Percentiles rank a stretch among this genome's conserved stretches.
Evolutionary conservation across 2,113 vertebrate genomes (phyloP).

Genomic region (Platichthys stellatus): DNA sequence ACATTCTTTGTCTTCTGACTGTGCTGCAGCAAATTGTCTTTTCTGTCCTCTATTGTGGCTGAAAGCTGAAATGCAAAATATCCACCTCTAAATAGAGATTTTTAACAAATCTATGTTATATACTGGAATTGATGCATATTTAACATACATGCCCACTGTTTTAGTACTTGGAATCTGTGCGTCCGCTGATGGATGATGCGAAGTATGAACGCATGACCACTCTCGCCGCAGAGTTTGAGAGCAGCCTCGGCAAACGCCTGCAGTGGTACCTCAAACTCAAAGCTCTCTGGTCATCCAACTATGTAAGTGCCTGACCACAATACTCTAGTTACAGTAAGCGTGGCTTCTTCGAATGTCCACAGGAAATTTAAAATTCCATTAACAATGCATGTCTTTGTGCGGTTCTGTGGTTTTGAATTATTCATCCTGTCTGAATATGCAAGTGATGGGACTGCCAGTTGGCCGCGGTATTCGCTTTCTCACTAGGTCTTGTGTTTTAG

Average conservation of each 20-base stretch:
- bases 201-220: slow-evolving; percentile 78
- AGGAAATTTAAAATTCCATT: slow-evolving; percentile 47
- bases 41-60: not conserved
- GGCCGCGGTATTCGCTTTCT: slow-evolving; percentile 4
- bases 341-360: not conserved
- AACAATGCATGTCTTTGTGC: slow-evolving; percentile 51
- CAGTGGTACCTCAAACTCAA: slow-evolving; percentile 92
- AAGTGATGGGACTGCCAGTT: not conserved
- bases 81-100: not conserved
- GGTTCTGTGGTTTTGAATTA: slow-evolving; percentile 48
- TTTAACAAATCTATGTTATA: not conserved
- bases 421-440: slow-evolving; percentile 54
- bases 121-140: not conserved
- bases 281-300: slow-evolving; percentile 90
- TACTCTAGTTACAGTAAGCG: not conserved
- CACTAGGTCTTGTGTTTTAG: slow-evolving; percentile 65
- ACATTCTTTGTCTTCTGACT: not conserved
- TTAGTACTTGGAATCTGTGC: slow-evolving; percentile 89
- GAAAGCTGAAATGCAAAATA: not conserved
- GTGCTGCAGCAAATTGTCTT: not conserved
- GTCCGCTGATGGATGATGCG: slow-evolving; percentile 81
- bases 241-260: slow-evolving; percentile 82
- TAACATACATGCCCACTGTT: not conserved
- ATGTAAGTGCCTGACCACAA: slow-evolving; percentile 82
- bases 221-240: slow-evolving; percentile 86